phyloP scores from a whole-genome alignment of 2,797 vertebrate genomes.

The Coilia nasus region DNA sequence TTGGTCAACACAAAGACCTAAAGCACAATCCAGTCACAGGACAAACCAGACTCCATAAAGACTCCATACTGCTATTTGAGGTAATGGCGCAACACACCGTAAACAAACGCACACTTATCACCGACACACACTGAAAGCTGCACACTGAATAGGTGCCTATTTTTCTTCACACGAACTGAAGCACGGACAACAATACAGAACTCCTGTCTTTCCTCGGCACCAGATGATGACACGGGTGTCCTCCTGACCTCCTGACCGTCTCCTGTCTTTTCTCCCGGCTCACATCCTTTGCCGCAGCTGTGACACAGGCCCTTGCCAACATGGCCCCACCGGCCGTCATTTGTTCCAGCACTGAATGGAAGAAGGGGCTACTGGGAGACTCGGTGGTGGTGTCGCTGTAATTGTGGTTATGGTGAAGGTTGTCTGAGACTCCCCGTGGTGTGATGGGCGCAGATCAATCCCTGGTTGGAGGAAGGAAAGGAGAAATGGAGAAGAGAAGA shows the following conservation, averaged over 20 bases:
- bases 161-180: not conserved
- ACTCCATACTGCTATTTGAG: too few relatives aligned
- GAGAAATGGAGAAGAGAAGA: not conserved
- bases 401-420: constrained; percentile 69
- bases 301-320: not conserved
- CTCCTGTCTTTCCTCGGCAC: not conserved
- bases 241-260: not conserved
- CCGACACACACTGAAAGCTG: not conserved
- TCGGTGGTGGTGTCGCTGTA: constrained; percentile 30
- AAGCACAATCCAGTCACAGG: too few relatives aligned
- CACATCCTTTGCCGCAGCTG: not conserved
- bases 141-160: not conserved
- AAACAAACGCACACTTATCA: too few relatives aligned
- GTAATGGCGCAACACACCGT: too few relatives aligned
- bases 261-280: not conserved
- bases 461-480: constrained; percentile 23
- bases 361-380: too few relatives aligned
- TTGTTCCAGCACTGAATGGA: not conserved
- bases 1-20: too few relatives aligned
- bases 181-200: not conserved
- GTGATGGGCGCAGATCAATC: constrained; percentile 65
- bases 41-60: too few relatives aligned
- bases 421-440: constrained; percentile 58
- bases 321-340: not conserved
- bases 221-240: not conserved